A percentile compares a stretch with the other conserved stretches of the same genome.
phyloP scores from a whole-genome alignment of 2,888 invertebrate genomes.

The Cheilosia vulpina region DNA sequence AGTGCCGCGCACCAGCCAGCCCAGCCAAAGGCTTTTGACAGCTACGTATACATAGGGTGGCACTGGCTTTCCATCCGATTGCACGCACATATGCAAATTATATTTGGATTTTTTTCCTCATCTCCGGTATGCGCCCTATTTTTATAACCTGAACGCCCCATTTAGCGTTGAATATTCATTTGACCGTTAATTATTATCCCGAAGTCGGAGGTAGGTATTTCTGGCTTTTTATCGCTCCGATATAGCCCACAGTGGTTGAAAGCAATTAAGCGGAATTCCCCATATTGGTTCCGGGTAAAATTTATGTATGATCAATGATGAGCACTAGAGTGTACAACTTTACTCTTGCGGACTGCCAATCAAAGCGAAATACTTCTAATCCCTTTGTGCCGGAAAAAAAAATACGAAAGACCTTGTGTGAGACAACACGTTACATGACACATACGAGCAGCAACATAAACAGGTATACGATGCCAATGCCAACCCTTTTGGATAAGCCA shows the following conservation, averaged over 20 bases:
- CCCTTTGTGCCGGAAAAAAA: not conserved
- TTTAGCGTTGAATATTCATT: slow-evolving; percentile 70
- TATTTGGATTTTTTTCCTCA: slow-evolving; percentile 39
- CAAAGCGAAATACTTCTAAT: slow-evolving; percentile 65
- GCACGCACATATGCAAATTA: slow-evolving; percentile 71
- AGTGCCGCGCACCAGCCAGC: slow-evolving; percentile 25
- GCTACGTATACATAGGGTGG: slow-evolving; percentile 47
- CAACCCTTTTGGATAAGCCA: slow-evolving; percentile 65
- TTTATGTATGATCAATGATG: slow-evolving; percentile 22
- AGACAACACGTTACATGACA: slow-evolving; percentile 48
- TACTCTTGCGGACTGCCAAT: slow-evolving; percentile 69
- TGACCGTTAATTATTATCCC: slow-evolving; percentile 68
- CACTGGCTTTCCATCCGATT: slow-evolving; percentile 59
- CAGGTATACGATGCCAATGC: slow-evolving; percentile 24
- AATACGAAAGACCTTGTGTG: slow-evolving; percentile 18
- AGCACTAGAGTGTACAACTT: slow-evolving; percentile 36
- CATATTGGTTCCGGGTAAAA: slow-evolving; percentile 33
- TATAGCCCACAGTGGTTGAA: slow-evolving; percentile 36
- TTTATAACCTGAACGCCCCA: slow-evolving; percentile 50
- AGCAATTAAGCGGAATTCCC: slow-evolving; percentile 71
- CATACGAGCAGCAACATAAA: slow-evolving; percentile 43
- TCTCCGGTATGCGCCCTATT: not conserved
- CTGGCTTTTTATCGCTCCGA: slow-evolving; percentile 2
- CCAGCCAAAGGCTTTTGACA: slow-evolving; percentile 38
- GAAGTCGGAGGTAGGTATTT: slow-evolving; percentile 33